These are phyloP conservation scores for Lethenteron camtschaticum DNA, from an alignment of 2,113 vertebrate species.

Conservation along the genomic window DNA sequence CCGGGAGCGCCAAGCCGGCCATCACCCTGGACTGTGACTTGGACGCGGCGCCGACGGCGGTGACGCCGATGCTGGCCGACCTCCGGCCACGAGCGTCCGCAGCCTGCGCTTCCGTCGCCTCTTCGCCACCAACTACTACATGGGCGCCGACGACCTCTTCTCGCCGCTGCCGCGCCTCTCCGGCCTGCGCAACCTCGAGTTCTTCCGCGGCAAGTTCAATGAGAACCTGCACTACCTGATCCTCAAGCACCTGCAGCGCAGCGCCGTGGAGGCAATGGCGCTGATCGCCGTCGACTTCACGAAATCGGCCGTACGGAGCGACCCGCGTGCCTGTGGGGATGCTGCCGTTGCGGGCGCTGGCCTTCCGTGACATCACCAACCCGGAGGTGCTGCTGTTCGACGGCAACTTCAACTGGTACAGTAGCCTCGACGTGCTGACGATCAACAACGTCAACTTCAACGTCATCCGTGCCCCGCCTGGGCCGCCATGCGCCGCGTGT, in stretches of 20 bases:
- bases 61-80: constrained; percentile 28
- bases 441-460: constrained; percentile 42
- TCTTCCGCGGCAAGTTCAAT: constrained; percentile 45
- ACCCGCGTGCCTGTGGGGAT: constrained; percentile 17
- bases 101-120: constrained; percentile 38
- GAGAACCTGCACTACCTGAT: constrained; percentile 36
- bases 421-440: constrained; percentile 22
- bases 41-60: constrained; percentile 18
- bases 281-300: constrained; percentile 45
- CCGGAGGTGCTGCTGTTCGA: constrained; percentile 45
- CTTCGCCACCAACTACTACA: constrained; percentile 46
- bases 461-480: constrained; percentile 36
- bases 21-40: constrained; percentile 38
- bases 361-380: constrained; percentile 46
- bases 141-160: constrained; percentile 24
- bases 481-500: constrained; percentile 25
- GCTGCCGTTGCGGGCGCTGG: constrained; percentile 22
- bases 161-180: constrained; percentile 20
- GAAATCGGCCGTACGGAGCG: constrained; percentile 23
- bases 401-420: constrained; percentile 51
- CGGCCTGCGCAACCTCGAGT: constrained; percentile 20
- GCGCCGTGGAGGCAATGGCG: constrained; percentile 18
- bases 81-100: constrained; percentile 23
- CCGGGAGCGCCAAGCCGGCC: constrained; percentile 17
- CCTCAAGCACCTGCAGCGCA: constrained; percentile 25